Evolutionary conservation across 2,888 invertebrate species (phyloP).

Genomic region (Drosophila mayaguana): DNA sequence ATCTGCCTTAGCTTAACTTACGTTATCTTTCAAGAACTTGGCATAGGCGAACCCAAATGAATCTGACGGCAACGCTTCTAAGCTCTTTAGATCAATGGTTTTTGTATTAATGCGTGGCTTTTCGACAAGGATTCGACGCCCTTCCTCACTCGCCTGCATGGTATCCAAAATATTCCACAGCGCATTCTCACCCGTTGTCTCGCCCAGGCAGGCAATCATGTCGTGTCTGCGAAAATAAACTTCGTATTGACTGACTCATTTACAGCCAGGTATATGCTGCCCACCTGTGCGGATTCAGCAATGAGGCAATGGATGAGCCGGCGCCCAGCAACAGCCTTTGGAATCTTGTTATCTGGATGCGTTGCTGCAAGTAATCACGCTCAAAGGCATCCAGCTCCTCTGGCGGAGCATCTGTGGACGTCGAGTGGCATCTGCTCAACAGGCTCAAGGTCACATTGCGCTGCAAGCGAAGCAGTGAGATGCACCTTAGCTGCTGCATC

Average conservation of each 20-base stretch:
- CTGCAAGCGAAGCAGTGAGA: conserved; percentile 28
- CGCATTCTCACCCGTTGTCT: conserved; percentile 92
- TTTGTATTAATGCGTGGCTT: conserved; percentile 94
- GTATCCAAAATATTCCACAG: conserved; percentile 89
- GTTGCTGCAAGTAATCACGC: conserved; percentile 88
- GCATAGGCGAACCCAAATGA: conserved; percentile 95
- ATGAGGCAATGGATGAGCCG: conserved; percentile 94
- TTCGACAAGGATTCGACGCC: conserved; percentile 90
- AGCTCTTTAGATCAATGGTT: conserved; percentile 90
- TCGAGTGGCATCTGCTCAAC: conserved; percentile 22
- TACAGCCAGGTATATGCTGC: not conserved
- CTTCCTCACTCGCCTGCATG: conserved; percentile 93
- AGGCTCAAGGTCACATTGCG: conserved; percentile 24
- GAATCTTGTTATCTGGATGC: conserved; percentile 88
- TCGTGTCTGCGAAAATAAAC: conserved; percentile 87
- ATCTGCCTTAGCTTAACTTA: conserved; percentile 83
- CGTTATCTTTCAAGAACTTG: conserved; percentile 92
- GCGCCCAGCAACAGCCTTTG: conserved; percentile 92
- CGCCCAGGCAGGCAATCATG: conserved; percentile 97
- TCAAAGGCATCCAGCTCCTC: conserved; percentile 86
- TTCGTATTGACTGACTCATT: not conserved
- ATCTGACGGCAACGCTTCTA: conserved; percentile 90
- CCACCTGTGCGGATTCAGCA: conserved; percentile 91
- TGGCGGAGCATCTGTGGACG: conserved; percentile 29
- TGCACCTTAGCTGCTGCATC: conserved; percentile 55